These are phyloP conservation scores for Gymnoscopelus microlampas DNA, from an alignment of 2,797 vertebrate species.

Conservation along the genomic window DNA sequence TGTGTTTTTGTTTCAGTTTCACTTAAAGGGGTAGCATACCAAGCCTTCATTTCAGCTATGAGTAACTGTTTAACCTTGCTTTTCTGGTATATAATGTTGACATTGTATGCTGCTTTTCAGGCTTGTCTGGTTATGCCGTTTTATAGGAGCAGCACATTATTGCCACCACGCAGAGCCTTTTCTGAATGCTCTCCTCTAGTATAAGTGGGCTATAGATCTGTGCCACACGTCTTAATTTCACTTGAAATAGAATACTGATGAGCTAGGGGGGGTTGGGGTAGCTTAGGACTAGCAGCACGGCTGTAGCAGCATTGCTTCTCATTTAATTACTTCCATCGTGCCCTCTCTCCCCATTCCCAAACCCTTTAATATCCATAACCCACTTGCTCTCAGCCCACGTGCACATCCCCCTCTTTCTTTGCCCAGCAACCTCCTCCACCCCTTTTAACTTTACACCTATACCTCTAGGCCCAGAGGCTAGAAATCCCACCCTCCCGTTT, in stretches of 20 bases:
- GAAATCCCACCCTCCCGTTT: constrained; percentile 38
- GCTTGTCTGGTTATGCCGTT: constrained; percentile 12
- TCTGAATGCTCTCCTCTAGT: constrained; percentile 41
- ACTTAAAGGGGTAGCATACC: too few species aligned
- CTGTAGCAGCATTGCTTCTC: constrained; percentile 45
- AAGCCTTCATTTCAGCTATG: too few species aligned
- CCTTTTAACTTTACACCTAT: constrained; percentile 32
- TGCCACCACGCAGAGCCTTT: constrained; percentile 42
- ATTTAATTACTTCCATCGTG: constrained; percentile 77
- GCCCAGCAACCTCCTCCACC: constrained; percentile 2
- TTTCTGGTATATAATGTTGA: constrained; percentile 1
- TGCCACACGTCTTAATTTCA: constrained; percentile 56
- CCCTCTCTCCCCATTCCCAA: constrained; percentile 11
- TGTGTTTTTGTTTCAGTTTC: too few species aligned
- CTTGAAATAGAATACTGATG: constrained; percentile 57
- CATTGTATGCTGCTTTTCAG: constrained; percentile 15
- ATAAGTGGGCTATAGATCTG: constrained; percentile 45
- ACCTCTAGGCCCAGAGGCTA: constrained; percentile 57
- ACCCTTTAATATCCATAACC: constrained; percentile 45
- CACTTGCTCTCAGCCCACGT: constrained; percentile 37
- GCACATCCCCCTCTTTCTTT: constrained; percentile 21
- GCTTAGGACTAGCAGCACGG: constrained; percentile 55
- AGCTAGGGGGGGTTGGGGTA: constrained; percentile 56
- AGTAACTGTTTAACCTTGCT: not conserved
- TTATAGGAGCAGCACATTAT: constrained; percentile 24